Percentiles rank a stretch among this genome's conserved stretches.
Conservation (phyloP, 1,140 invertebrate genomes). For the Atta texana region DNA sequence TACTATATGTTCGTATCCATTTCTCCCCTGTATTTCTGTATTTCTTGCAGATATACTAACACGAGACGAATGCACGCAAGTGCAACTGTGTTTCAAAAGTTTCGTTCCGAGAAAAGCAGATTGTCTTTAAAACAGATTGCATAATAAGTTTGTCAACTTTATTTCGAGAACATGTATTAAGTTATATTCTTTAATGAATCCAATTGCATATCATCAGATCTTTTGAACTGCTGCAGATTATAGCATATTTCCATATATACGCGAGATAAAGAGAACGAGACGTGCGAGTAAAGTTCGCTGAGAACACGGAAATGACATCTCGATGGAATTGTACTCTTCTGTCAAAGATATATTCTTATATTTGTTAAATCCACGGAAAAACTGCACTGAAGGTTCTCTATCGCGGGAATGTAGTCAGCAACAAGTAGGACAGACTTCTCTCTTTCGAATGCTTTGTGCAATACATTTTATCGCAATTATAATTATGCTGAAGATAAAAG, state of each 20-base stretch:
- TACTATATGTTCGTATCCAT: background rate
- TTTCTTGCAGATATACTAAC: background rate
- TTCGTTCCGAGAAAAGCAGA: background rate
- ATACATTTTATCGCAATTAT: slow-evolving; percentile 17
- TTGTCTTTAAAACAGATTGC: background rate
- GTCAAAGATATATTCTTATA: slow-evolving; percentile 12
- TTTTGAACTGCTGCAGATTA: background rate
- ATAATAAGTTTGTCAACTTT: slow-evolving; percentile 1
- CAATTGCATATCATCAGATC: background rate
- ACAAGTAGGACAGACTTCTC: slow-evolving; percentile 24
- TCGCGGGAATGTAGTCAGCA: background rate
- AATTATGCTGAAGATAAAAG: background rate
- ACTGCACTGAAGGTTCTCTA: background rate
- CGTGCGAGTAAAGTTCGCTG: background rate
- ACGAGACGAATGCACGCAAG: background rate
- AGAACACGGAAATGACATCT: slow-evolving; percentile 16
- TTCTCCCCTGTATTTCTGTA: background rate
- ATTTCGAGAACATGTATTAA: background rate
- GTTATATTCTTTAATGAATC: background rate
- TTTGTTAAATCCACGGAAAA: slow-evolving; percentile 38
- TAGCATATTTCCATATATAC: background rate
- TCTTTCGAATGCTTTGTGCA: background rate
- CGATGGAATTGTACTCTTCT: slow-evolving; percentile 25
- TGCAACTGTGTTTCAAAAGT: background rate
- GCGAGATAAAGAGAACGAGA: background rate